Percentiles rank a stretch among this genome's conserved stretches.
phyloP scores from a whole-genome alignment of 2,113 vertebrate species.

The Raphicerus campestris region DNA sequence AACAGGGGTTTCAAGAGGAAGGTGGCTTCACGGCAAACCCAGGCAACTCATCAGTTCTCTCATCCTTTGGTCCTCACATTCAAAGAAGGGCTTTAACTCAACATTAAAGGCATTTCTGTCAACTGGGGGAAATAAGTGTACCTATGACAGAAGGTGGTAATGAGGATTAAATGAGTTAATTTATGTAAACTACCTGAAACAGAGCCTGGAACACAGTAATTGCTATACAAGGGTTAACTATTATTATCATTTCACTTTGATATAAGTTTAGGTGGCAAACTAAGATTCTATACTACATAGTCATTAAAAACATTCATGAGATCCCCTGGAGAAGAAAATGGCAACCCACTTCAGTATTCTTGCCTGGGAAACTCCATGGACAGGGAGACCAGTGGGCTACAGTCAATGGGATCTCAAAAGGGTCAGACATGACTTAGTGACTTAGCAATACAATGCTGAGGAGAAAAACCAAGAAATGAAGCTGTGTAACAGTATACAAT shows the following conservation, averaged over 20 bases:
- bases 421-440: not conserved
- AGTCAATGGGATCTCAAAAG: not conserved
- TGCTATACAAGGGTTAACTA: not conserved
- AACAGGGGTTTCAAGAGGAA: not conserved
- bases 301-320: not conserved
- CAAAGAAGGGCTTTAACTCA: not conserved
- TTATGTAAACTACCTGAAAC: not conserved
- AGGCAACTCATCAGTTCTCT: not conserved
- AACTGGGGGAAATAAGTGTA: not conserved
- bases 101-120: not conserved
- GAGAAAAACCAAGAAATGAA: not conserved
- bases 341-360: not conserved
- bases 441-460: not conserved
- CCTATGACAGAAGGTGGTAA: not conserved
- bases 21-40: not conserved
- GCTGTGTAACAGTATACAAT: not conserved
- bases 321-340: not conserved
- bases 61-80: not conserved
- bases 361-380: not conserved
- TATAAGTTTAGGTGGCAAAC: not conserved
- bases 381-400: not conserved
- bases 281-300: not conserved
- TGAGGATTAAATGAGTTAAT: not conserved
- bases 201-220: not conserved
- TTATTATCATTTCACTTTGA: not conserved